Evolutionary conservation across 2,797 vertebrate genomes (phyloP), one percentile per base, ranked within the genome.

Genomic region (Sebastes trivittatus): DNA sequence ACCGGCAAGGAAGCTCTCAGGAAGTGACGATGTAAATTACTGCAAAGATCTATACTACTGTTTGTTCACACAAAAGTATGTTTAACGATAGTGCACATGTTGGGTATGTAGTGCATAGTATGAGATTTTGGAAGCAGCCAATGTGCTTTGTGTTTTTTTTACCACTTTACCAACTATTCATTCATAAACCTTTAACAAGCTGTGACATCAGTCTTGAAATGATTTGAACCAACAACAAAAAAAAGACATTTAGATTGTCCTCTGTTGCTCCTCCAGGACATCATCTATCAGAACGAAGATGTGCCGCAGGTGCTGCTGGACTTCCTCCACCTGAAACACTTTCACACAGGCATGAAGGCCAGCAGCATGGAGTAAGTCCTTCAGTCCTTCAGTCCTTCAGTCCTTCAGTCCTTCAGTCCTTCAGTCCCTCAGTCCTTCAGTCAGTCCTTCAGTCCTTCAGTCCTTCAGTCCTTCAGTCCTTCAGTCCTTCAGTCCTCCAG

Each of bases 271-370:
- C 6, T 30, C 4, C 77, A 96, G 96, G 93, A 92, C 0, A 86
- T 96, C 78, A 92, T 96, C 64, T 93, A 92, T 78, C 90, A 93
- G n/a, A 87, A 95, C 30, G 94, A 96, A 60, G 90, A 92, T 1
- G 95, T 96, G 78, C 96, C 96, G 2, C 95, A 96, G 77, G 92
- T 94, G 60, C 90, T 96, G 75, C 89, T 96, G 82, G 95, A 96
- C 89, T 96, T 96, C 78, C 95, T 96, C 29, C 92, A 95, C 1
- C 60, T 96, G 11, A 95, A 86, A 89, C 96, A 96, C 87, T 96
- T 96, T 69, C 95, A 95, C 87, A 93, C 94, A 0, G 92, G 92
- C 14, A 95, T 87, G 89, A 96, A 93, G 89, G 86, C 89, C 72
- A 93, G 80, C 90, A 95, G 92, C 78, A 79, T 88, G 56, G 94